A percentile compares a stretch with the other conserved stretches of the same genome.
phyloP scores from a whole-genome alignment of 2,888 invertebrate genomes.

The Calliphora vomitoria region DNA sequence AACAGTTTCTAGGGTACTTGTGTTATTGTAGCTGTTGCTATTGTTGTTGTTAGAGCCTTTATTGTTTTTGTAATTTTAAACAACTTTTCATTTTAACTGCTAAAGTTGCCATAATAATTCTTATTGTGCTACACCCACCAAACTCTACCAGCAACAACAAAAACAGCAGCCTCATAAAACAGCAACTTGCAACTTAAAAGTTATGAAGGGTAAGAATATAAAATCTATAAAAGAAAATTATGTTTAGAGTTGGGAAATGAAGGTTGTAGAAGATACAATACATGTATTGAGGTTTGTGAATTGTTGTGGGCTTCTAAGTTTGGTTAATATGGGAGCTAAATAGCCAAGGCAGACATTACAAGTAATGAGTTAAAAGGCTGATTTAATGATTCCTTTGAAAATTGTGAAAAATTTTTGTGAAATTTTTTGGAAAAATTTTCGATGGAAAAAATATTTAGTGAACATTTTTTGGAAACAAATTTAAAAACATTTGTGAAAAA shows the following conservation, averaged over 20 bases:
- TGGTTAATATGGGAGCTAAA: no score
- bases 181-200: constrained; percentile 28
- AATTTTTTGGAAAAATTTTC: no score
- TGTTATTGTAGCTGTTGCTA: constrained; percentile 54
- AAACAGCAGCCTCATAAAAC: constrained; percentile 27
- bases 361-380: no score
- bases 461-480: no score
- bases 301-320: no score
- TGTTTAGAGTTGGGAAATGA: not conserved
- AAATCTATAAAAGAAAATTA: constrained; percentile 35
- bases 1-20: constrained; percentile 64
- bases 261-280: not conserved
- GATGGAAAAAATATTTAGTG: no score
- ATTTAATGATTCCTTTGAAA: no score
- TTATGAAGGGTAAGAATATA: constrained; percentile 38
- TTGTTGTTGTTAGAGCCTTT: constrained; percentile 74
- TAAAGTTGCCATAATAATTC: constrained; percentile 77
- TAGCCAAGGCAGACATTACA: no score
- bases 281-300: no score
- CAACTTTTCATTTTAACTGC: constrained; percentile 81
- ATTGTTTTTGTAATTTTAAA: constrained; percentile 76
- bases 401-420: no score
- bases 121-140: constrained; percentile 46
- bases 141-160: not conserved
- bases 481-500: no score